Percentiles rank a stretch among this genome's conserved stretches.
Evolutionary conservation across 2,888 invertebrate genomes (phyloP).

Genomic region (Microctonus aethiopoides): DNA sequence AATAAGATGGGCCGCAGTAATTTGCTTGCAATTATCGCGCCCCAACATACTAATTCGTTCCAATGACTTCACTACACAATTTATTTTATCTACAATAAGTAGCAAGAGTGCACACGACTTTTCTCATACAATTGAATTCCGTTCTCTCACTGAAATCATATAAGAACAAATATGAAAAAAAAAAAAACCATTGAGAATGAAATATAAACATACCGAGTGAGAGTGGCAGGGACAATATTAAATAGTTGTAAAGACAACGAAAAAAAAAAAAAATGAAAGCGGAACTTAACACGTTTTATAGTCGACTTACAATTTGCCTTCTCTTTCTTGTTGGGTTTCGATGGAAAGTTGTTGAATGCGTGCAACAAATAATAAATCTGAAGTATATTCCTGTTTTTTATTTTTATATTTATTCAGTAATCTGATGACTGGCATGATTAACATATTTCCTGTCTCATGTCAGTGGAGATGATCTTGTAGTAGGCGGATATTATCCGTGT

Average conservation of each 20-base stretch:
- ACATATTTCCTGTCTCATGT: background rate
- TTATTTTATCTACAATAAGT: no score
- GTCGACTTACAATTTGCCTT: background rate
- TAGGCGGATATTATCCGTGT: background rate
- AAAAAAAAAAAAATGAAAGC: constrained; percentile 9
- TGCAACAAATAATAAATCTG: background rate
- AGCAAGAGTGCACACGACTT: background rate
- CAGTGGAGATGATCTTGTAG: background rate
- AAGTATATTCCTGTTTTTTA: background rate
- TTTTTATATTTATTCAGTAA: background rate
- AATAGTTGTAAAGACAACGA: background rate
- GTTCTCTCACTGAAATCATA: background rate
- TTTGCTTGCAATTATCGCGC: constrained; percentile 12
- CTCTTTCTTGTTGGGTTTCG: background rate
- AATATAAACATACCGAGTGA: background rate
- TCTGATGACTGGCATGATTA: background rate
- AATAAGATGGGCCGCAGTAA: background rate
- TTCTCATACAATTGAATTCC: background rate
- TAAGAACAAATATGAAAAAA: background rate
- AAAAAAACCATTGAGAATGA: background rate
- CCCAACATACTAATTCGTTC: constrained; percentile 21
- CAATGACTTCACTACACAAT: constrained; percentile 5
- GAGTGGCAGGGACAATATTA: background rate
- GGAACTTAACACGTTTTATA: background rate
- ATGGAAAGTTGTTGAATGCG: constrained; percentile 1